A percentile compares a stretch with the other conserved stretches of the same genome.
Conservation (phyloP, 2,113 vertebrate species). For the Pampusana beccarii region DNA sequence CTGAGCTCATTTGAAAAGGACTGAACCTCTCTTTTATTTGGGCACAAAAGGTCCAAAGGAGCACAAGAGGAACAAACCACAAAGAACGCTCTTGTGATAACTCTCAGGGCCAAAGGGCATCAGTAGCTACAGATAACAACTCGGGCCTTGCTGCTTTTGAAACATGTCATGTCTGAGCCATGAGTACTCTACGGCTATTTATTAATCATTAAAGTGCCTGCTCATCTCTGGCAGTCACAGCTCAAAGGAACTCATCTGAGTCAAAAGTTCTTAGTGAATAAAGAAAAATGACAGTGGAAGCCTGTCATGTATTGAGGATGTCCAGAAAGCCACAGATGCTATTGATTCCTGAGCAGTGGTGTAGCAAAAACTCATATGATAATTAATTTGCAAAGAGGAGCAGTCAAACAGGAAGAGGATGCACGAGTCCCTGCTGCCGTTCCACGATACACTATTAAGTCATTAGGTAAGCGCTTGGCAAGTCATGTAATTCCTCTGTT, state of each 20-base stretch:
- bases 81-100: not conserved
- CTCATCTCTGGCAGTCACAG: not conserved
- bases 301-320: not conserved
- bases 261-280: not conserved
- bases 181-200: not conserved
- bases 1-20: not conserved
- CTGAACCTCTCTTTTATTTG: not conserved
- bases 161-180: not conserved
- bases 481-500: slow-evolving; percentile 28
- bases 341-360: not conserved
- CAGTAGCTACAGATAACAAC: not conserved
- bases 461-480: slow-evolving; percentile 49
- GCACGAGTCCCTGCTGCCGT: not conserved
- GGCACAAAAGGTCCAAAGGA: not conserved
- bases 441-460: slow-evolving; percentile 53
- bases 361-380: not conserved
- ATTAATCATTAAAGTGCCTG: not conserved
- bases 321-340: not conserved
- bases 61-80: not conserved
- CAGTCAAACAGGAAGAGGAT: slow-evolving; percentile 45
- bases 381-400: not conserved
- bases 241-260: not conserved
- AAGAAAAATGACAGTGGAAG: not conserved
- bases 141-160: not conserved
- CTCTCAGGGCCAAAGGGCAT: not conserved